A percentile compares a stretch with the other conserved stretches of the same genome.
These are phyloP conservation scores for Lasioglossum figueresi DNA, from an alignment of 2,888 invertebrate genomes.

Conservation along the genomic window DNA sequence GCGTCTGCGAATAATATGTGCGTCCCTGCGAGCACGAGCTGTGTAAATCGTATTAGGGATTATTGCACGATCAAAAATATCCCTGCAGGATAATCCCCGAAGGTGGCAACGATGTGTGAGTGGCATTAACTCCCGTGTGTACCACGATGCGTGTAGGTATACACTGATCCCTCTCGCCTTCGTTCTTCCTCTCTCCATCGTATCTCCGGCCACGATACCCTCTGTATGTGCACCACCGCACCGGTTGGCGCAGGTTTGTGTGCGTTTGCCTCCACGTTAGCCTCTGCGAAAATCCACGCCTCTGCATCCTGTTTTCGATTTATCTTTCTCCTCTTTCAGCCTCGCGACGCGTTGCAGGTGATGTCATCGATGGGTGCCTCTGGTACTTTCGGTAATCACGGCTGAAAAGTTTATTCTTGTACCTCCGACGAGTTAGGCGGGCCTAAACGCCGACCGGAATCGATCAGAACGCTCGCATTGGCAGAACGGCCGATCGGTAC, in stretches of 20 bases:
- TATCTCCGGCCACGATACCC: slow-evolving; percentile 33
- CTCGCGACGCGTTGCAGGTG: slow-evolving; percentile 60
- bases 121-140: slow-evolving; percentile 78
- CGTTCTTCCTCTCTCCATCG: slow-evolving; percentile 56
- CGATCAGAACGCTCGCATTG: not conserved
- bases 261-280: slow-evolving; percentile 48
- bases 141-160: slow-evolving; percentile 62
- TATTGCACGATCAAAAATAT: slow-evolving; percentile 84
- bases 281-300: slow-evolving; percentile 75
- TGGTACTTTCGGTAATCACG: slow-evolving; percentile 47
- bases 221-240: not conserved
- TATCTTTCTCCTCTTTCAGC: slow-evolving; percentile 75
- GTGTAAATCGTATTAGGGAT: slow-evolving; percentile 84
- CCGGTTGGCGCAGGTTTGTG: slow-evolving; percentile 16
- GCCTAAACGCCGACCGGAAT: not conserved
- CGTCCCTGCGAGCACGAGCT: slow-evolving; percentile 77
- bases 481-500: not conserved
- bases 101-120: slow-evolving; percentile 77
- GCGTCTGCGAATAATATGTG: slow-evolving; percentile 65
- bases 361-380: slow-evolving; percentile 56
- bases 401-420: slow-evolving; percentile 35
- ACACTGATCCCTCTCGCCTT: slow-evolving; percentile 67
- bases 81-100: slow-evolving; percentile 82
- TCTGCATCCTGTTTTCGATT: slow-evolving; percentile 76
- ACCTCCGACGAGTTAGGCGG: not conserved